phyloP scores from a whole-genome alignment of 1,140 invertebrate species.

The Carcinoscorpius rotundicauda region DNA sequence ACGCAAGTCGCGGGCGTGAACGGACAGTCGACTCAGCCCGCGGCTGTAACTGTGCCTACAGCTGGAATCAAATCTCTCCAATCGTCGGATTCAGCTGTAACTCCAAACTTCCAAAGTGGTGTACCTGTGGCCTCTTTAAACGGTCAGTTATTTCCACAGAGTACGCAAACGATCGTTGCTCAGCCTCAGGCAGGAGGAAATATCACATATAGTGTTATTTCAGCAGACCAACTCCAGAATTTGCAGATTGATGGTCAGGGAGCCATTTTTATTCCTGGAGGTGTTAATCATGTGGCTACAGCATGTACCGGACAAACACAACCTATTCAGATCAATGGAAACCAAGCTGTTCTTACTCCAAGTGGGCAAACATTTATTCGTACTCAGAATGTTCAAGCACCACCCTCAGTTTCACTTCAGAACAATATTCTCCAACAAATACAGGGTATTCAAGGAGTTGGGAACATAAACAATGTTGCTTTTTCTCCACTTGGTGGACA shows the following conservation, averaged over 20 bases:
- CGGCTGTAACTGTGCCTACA: slow-evolving; percentile 15
- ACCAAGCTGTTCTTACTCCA: slow-evolving; percentile 40
- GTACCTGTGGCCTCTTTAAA: too few relatives aligned
- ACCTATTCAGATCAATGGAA: slow-evolving; percentile 29
- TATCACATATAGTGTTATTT: slow-evolving; percentile 44
- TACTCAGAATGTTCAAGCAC: slow-evolving; percentile 26
- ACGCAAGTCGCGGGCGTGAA: slow-evolving; percentile 15
- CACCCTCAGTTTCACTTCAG: slow-evolving; percentile 16
- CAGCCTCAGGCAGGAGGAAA: slow-evolving; percentile 32
- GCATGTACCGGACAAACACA: slow-evolving; percentile 23
- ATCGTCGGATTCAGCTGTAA: too few relatives aligned
- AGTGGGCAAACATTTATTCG: slow-evolving; percentile 48
- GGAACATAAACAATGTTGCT: slow-evolving; percentile 17
- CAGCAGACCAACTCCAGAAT: slow-evolving; percentile 56
- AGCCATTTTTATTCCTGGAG: slow-evolving; percentile 64
- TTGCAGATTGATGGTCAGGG: slow-evolving; percentile 87
- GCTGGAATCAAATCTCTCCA: neutral
- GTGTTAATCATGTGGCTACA: slow-evolving; percentile 10
- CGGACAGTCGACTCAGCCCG: slow-evolving; percentile 9
- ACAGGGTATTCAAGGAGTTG: slow-evolving; percentile 19
- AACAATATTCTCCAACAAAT: slow-evolving; percentile 15
- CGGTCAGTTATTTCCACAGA: slow-evolving; percentile 2
- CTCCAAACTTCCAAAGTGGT: too few relatives aligned
- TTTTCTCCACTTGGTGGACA: slow-evolving; percentile 40
- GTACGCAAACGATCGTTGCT: slow-evolving; percentile 24